A percentile compares a stretch with the other conserved stretches of the same genome.
Evolutionary conservation across 2,113 vertebrate genomes (phyloP).

Genomic region (Nerophis ophidion): DNA sequence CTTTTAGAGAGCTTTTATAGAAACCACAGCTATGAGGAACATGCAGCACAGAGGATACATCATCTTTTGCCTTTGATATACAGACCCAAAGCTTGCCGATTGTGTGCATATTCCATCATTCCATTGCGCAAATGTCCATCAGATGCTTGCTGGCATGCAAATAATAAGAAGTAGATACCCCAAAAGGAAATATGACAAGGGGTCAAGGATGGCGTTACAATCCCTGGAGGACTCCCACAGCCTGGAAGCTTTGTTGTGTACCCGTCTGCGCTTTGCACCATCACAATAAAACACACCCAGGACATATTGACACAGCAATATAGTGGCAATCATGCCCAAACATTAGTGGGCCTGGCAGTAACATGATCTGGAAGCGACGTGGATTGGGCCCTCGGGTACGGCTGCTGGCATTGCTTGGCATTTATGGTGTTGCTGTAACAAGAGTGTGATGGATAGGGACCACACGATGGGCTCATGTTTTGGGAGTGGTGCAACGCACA

Average conservation of each 20-base stretch:
- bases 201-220: constrained; percentile 23
- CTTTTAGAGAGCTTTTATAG: constrained; percentile 22
- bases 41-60: neutral
- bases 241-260: constrained; percentile 25
- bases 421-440: constrained; percentile 66
- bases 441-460: constrained; percentile 75
- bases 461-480: constrained; percentile 70
- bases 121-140: constrained; percentile 14
- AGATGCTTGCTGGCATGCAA: constrained; percentile 27
- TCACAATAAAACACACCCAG: constrained; percentile 29
- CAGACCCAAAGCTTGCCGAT: constrained; percentile 25
- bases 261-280: constrained; percentile 20
- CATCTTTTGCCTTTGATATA: constrained; percentile 16
- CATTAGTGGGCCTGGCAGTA: constrained; percentile 35
- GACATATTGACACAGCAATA: constrained; percentile 40
- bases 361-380: constrained; percentile 32
- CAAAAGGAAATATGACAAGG: constrained; percentile 20
- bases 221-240: constrained; percentile 23
- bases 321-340: constrained; percentile 28
- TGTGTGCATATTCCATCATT: constrained; percentile 23
- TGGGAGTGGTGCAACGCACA: constrained; percentile 46
- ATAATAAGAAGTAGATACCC: constrained; percentile 24
- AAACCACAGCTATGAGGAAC: constrained; percentile 10
- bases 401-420: constrained; percentile 61
- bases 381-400: constrained; percentile 42